These are phyloP conservation scores for Umimayanthus kanabou DNA, from an alignment of 92 coral and sea anemone genomes.

Conservation along the genomic window DNA sequence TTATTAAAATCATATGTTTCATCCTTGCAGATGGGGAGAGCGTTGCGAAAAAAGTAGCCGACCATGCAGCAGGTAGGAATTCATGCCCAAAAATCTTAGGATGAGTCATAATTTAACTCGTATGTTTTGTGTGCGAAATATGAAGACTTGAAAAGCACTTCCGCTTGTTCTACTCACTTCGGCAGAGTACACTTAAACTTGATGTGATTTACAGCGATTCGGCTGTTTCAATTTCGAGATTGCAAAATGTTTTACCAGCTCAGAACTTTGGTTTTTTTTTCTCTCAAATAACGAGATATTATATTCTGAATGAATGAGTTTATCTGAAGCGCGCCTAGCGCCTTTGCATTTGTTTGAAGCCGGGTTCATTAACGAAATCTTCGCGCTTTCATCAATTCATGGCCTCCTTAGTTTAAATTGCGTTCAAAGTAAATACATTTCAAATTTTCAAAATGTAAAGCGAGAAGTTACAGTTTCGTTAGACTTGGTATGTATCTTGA, in stretches of 20 bases:
- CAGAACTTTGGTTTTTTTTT: too few relatives aligned
- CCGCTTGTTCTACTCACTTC: constrained; percentile 1
- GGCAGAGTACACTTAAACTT: neutral
- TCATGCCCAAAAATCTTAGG: constrained; percentile 31
- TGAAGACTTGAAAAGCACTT: neutral
- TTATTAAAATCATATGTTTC: neutral
- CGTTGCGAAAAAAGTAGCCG: neutral
- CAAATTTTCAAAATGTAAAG: too few relatives aligned
- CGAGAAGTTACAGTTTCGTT: too few relatives aligned
- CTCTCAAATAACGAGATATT: neutral
- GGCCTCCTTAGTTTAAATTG: too few relatives aligned
- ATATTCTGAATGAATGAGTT: neutral
- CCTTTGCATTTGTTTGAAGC: neutral
- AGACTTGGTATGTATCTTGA: too few relatives aligned
- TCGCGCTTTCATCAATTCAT: neutral
- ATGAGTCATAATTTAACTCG: constrained; percentile 19
- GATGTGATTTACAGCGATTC: neutral
- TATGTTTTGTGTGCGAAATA: neutral
- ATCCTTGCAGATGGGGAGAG: neutral
- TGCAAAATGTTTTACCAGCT: neutral
- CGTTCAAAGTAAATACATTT: neutral
- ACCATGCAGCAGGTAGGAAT: constrained; percentile 23
- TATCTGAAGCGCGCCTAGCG: neutral
- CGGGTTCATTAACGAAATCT: neutral
- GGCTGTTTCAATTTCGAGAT: neutral